Conservation (phyloP, 2,113 vertebrate species). For the Hystrix brachyura region DNA sequence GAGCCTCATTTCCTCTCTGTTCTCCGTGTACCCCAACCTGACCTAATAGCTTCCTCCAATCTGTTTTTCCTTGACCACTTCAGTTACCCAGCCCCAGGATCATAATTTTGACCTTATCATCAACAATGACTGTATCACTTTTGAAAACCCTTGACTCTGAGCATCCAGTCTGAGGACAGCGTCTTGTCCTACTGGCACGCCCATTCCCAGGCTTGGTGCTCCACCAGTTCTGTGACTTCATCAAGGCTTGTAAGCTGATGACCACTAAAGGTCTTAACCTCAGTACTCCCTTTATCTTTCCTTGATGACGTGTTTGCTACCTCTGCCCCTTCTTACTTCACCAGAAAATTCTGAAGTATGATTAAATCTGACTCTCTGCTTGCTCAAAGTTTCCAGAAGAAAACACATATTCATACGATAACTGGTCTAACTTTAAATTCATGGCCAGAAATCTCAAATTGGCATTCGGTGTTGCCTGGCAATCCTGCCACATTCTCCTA, state of each 20-base stretch:
- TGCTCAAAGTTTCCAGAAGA: not conserved
- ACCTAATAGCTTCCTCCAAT: not conserved
- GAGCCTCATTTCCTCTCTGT: not conserved
- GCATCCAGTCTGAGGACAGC: not conserved
- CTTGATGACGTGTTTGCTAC: not conserved
- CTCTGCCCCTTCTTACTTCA: conserved; percentile 3
- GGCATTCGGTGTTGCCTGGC: conserved; percentile 50
- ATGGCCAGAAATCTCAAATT: conserved; percentile 5
- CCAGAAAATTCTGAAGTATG: not conserved
- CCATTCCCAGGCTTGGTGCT: rapidly evolving
- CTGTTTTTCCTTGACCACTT: not conserved
- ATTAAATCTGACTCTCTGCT: not conserved
- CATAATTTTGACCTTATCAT: not conserved
- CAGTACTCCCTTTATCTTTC: not conserved
- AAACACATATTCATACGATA: not conserved
- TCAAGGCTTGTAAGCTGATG: not conserved
- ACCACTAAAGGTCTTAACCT: not conserved
- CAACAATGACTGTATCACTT: not conserved
- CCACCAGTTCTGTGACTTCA: not conserved
- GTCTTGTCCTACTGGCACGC: not conserved
- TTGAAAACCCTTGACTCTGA: not conserved
- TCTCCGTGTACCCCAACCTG: not conserved
- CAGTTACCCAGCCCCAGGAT: not conserved
- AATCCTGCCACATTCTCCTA: not conserved
- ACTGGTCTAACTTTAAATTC: conserved; percentile 18